These are phyloP conservation scores for Seira musarum DNA, from an alignment of 2,888 invertebrate genomes.

Conservation along the genomic window DNA sequence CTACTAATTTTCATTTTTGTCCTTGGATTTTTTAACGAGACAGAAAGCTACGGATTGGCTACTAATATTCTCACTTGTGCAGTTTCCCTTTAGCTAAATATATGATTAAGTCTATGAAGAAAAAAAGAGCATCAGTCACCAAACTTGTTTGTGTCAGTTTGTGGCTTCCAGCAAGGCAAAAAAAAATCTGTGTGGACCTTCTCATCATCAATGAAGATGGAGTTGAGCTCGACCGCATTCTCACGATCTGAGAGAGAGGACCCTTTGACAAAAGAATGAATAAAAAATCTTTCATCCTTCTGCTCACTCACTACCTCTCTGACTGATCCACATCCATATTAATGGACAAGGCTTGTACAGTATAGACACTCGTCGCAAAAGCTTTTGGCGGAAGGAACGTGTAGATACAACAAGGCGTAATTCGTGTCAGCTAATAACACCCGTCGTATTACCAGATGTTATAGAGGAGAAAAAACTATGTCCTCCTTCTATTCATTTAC, in stretches of 20 bases:
- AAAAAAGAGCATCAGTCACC: not conserved
- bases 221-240: conserved; percentile 20
- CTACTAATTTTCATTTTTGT: not conserved
- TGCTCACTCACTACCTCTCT: not conserved
- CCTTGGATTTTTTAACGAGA: not conserved
- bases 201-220: not conserved
- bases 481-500: not conserved
- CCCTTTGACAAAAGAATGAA: conserved; percentile 32
- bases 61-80: not conserved
- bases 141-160: not conserved
- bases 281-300: not conserved
- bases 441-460: not conserved
- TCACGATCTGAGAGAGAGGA: conserved; percentile 12
- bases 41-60: not conserved
- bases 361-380: not conserved
- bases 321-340: conserved; percentile 31
- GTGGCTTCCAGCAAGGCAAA: not conserved
- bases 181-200: not conserved
- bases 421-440: conserved; percentile 19
- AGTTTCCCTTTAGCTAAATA: not conserved
- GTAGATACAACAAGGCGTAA: conserved; percentile 4
- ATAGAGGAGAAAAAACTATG: not conserved
- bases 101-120: not conserved
- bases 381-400: not conserved
- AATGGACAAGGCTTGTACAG: not conserved